These are phyloP conservation scores for Baryphthengus martii DNA, from an alignment of 2,113 vertebrate genomes.

Conservation along the genomic window DNA sequence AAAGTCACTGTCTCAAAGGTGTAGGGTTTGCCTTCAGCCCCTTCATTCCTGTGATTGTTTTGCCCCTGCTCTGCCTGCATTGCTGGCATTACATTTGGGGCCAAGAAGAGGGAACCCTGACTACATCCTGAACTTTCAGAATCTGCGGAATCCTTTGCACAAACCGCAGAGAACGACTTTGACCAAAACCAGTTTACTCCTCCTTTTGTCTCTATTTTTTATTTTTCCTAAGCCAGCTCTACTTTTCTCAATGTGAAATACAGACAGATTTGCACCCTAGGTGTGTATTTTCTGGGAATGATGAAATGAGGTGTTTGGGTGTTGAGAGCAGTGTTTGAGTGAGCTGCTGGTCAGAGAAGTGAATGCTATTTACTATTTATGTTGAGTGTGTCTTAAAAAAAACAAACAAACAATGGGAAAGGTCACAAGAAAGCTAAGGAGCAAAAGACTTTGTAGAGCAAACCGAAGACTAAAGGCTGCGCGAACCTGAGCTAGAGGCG, in stretches of 20 bases:
- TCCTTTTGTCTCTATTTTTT: neutral
- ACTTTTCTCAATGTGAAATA: slow-evolving; percentile 53
- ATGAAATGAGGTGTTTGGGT: slow-evolving; percentile 40
- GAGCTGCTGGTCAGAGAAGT: slow-evolving; percentile 62
- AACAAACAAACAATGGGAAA: neutral
- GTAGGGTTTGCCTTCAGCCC: neutral
- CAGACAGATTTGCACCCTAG: neutral
- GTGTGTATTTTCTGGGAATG: neutral
- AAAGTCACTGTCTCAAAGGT: neutral
- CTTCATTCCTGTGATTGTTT: neutral
- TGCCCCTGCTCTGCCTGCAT: neutral
- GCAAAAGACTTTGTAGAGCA: neutral
- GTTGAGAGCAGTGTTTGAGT: slow-evolving; percentile 60
- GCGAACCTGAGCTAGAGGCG: neutral
- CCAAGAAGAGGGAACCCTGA: neutral
- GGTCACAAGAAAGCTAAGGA: slow-evolving; percentile 13
- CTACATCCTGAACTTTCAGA: neutral
- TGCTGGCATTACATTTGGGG: neutral
- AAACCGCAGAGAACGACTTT: neutral
- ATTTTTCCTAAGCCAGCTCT: neutral
- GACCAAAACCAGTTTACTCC: slow-evolving; percentile 13
- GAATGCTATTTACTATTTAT: slow-evolving; percentile 64
- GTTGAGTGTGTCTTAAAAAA: slow-evolving; percentile 46
- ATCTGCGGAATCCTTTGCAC: slow-evolving; percentile 14
- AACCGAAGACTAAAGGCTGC: neutral